A percentile compares a stretch with the other conserved stretches of the same genome.
Conservation (phyloP, 2,888 invertebrate species). For the Hoplodrina blanda region DNA sequence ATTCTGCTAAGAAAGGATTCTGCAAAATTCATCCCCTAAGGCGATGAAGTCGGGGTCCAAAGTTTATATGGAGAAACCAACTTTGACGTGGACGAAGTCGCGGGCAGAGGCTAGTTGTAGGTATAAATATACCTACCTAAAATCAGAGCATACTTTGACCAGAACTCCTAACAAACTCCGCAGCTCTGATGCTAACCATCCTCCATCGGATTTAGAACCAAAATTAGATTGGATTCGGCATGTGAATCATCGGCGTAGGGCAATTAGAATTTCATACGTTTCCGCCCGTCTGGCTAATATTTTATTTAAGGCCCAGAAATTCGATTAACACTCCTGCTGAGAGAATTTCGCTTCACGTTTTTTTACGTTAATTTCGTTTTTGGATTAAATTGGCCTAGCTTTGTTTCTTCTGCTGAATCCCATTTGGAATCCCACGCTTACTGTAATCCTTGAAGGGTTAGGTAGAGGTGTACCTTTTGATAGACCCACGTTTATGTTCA, state of each 20-base stretch:
- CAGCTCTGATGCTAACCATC: constrained; percentile 63
- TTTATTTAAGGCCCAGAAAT: constrained; percentile 58
- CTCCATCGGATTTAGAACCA: constrained; percentile 65
- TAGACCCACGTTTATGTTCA: no score
- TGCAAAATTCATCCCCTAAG: no score
- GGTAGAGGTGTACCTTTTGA: no score
- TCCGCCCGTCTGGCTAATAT: constrained; percentile 68
- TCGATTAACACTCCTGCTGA: constrained; percentile 43
- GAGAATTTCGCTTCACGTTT: constrained; percentile 24
- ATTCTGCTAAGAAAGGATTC: no score
- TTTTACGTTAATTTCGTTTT: constrained; percentile 5
- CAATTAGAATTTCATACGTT: constrained; percentile 76
- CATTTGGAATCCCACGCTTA: neutral
- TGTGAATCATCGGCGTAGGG: constrained; percentile 70
- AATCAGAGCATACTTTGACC: constrained; percentile 20
- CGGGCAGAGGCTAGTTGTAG: neutral
- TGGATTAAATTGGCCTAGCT: neutral
- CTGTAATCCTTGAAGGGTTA: no score
- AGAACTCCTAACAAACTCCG: constrained; percentile 52
- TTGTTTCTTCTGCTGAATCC: neutral
- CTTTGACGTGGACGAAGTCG: no score
- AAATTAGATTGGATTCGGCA: constrained; percentile 75
- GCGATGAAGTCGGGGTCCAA: no score
- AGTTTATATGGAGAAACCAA: no score
- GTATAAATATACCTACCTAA: constrained; percentile 19